Evolutionary conservation across 1,140 invertebrate genomes (phyloP), one percentile per base, ranked within the genome.

Genomic region (Hypsibius dujardini): DNA sequence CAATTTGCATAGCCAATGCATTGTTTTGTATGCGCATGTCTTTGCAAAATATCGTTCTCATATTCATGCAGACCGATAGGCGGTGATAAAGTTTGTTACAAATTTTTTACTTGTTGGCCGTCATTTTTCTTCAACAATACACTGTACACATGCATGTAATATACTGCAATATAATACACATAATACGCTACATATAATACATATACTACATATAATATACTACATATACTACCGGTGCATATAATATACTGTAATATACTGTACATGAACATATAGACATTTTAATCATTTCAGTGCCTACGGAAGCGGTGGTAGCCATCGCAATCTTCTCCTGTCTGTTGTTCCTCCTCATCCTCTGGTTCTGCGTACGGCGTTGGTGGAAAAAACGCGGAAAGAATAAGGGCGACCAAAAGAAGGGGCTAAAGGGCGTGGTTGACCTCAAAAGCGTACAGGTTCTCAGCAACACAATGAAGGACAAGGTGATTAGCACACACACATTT

Each of bases 391-490:
- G 90, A 75, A 90, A 90, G 83, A 94, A 95, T 85, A 92, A 94
- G 83, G 90, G 89, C 75, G 78, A 79, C 71, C 76, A 76, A 2
- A 94, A 94, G 80, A 95, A 95, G 81, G 92, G 92, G 59, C 85
- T 90, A 80, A 95, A 95, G 80, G 92, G 91, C 72, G 85, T 85
- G 14, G 93, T 96, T 74, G 94, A 97, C 80, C 83, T 97, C 74
- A 96, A 96, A 83, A 91, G 90, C 76, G 92, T 97, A 75, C 90
- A 95, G 77, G 83, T 96, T 47, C 83, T 98, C 70, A 92, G 93
- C 76, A 92, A 90, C 76, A 89, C 92, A 59, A 94, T 78, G 73
- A 96, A 97, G 81, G 93, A 98, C 84, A 96, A 96, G 88, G 93
- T 93, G 86, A 73, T 73, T 12, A 46, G 59, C 2, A 2, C 28